These are phyloP conservation scores for Scleropages formosus DNA, from an alignment of 2,797 vertebrate species.

Conservation along the genomic window DNA sequence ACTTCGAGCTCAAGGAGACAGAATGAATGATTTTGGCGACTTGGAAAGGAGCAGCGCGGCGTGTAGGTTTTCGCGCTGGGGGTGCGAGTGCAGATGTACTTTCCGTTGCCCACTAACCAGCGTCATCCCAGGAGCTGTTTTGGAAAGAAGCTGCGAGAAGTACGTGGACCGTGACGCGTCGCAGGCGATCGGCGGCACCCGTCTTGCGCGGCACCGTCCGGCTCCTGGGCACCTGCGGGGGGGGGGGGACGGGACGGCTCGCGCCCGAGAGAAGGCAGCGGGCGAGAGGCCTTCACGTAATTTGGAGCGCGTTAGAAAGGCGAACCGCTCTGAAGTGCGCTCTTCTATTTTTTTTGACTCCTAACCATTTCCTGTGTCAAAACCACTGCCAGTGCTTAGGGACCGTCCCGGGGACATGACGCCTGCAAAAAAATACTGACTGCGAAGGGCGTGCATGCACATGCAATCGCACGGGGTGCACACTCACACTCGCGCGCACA, in stretches of 20 bases:
- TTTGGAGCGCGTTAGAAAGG: conserved; percentile 19
- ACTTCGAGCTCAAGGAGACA: no score
- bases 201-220: no score
- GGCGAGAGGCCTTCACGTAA: conserved; percentile 23
- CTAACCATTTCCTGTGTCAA: conserved; percentile 69
- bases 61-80: no score
- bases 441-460: background rate
- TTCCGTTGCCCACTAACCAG: background rate
- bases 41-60: no score
- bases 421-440: conserved; percentile 22
- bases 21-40: no score
- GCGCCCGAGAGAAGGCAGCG: no score
- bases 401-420: conserved; percentile 56
- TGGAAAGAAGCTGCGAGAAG: no score
- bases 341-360: conserved; percentile 51
- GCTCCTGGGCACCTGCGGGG: background rate
- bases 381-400: conserved; percentile 64
- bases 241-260: background rate
- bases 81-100: no score
- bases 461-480: background rate
- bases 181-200: background rate
- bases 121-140: background rate
- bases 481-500: background rate
- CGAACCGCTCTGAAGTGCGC: conserved; percentile 12
- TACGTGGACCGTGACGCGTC: background rate